These are phyloP conservation scores for Zapornia atra DNA, from an alignment of 2,113 vertebrate genomes.

Conservation along the genomic window DNA sequence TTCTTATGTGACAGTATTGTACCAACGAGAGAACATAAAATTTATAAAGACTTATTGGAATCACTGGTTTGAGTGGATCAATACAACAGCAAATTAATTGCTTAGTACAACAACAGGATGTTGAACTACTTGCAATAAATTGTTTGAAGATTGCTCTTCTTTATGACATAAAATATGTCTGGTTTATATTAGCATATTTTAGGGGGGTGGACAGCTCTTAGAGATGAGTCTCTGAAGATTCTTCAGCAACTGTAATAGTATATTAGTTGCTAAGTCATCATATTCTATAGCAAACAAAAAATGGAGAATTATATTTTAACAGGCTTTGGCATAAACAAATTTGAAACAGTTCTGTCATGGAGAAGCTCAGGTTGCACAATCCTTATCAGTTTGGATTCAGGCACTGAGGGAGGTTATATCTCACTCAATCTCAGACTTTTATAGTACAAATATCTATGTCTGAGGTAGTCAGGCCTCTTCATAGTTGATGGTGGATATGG, in stretches of 20 bases:
- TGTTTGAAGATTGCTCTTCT: neutral
- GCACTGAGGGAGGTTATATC: neutral
- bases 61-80: neutral
- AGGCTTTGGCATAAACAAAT: neutral
- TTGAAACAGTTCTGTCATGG: neutral
- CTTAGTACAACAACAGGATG: neutral
- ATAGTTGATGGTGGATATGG: neutral
- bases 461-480: neutral
- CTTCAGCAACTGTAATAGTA: neutral
- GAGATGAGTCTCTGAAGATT: neutral
- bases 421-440: neutral
- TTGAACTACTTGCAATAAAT: neutral
- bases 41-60: neutral
- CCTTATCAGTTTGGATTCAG: neutral
- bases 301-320: neutral
- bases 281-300: neutral
- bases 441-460: neutral
- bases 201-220: neutral
- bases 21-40: neutral
- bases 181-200: neutral
- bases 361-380: neutral
- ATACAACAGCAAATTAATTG: neutral
- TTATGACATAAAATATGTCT: neutral
- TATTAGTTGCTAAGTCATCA: neutral
- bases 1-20: neutral